phyloP scores from a whole-genome alignment of 2,113 vertebrate genomes.

The Hiodon tergisus region DNA sequence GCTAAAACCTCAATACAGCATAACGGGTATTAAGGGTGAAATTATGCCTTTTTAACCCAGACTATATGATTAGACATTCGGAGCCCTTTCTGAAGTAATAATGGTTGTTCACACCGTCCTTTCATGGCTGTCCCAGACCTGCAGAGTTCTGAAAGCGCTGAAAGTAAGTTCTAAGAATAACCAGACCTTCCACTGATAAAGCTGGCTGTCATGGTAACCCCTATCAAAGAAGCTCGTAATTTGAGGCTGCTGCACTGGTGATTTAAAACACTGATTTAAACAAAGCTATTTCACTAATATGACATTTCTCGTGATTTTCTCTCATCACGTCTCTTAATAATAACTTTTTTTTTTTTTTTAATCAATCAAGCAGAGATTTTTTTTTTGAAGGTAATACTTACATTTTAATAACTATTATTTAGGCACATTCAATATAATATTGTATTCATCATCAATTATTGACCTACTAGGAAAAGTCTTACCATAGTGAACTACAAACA shows the following conservation, averaged over 20 bases:
- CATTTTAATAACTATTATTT: slow-evolving; percentile 44
- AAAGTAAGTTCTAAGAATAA: slow-evolving; percentile 25
- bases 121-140: neutral
- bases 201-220: slow-evolving; percentile 37
- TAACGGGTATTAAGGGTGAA: neutral
- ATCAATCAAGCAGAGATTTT: slow-evolving; percentile 9
- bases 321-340: neutral
- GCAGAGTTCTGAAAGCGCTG: neutral
- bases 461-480: neutral
- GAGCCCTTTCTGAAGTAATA: slow-evolving; percentile 1
- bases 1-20: neutral
- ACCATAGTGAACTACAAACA: slow-evolving; percentile 2
- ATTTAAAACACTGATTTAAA: slow-evolving; percentile 6
- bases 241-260: neutral
- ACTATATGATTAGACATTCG: neutral
- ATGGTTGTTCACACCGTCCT: neutral
- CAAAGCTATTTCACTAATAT: neutral
- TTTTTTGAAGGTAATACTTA: slow-evolving; percentile 34
- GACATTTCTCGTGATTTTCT: neutral
- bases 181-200: slow-evolving; percentile 22
- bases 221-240: slow-evolving; percentile 21
- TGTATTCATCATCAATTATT: neutral
- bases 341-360: neutral
- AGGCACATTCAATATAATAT: slow-evolving; percentile 51
- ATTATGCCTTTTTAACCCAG: neutral